phyloP scores from a whole-genome alignment of 2,888 invertebrate genomes.

The Thera britannica region DNA sequence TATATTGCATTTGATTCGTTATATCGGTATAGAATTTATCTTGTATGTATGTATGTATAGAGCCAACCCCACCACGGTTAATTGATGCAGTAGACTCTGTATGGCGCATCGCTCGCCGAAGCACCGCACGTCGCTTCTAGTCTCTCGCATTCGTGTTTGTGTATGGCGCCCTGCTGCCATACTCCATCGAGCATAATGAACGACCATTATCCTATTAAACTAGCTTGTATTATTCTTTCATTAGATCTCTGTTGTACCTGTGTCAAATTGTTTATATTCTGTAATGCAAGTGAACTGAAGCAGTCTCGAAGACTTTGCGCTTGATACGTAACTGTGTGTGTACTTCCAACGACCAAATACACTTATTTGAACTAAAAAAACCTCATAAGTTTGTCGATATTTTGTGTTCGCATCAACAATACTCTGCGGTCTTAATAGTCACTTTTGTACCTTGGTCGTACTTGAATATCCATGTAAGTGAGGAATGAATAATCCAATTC shows the following conservation, averaged over 20 bases:
- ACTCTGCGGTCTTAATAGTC: conserved; percentile 83
- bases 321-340: conserved; percentile 70
- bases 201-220: conserved; percentile 79
- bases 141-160: conserved; percentile 80
- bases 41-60: conserved; percentile 60
- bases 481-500: conserved; percentile 81
- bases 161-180: conserved; percentile 66
- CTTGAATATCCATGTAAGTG: conserved; percentile 79
- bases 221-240: conserved; percentile 84
- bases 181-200: conserved; percentile 79
- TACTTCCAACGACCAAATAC: conserved; percentile 75
- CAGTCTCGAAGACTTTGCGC: conserved; percentile 69
- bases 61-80: conserved; percentile 78
- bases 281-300: conserved; percentile 73
- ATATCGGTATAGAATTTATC: conserved; percentile 57
- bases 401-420: conserved; percentile 72
- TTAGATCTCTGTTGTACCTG: conserved; percentile 85
- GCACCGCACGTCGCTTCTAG: conserved; percentile 77
- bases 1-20: conserved; percentile 65
- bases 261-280: conserved; percentile 80
- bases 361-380: conserved; percentile 52
- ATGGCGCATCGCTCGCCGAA: conserved; percentile 64
- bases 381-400: conserved; percentile 68
- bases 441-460: conserved; percentile 83
- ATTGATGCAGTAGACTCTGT: conserved; percentile 83